phyloP scores from a whole-genome alignment of 2,113 vertebrate species.

The Alaudala cheleensis region DNA sequence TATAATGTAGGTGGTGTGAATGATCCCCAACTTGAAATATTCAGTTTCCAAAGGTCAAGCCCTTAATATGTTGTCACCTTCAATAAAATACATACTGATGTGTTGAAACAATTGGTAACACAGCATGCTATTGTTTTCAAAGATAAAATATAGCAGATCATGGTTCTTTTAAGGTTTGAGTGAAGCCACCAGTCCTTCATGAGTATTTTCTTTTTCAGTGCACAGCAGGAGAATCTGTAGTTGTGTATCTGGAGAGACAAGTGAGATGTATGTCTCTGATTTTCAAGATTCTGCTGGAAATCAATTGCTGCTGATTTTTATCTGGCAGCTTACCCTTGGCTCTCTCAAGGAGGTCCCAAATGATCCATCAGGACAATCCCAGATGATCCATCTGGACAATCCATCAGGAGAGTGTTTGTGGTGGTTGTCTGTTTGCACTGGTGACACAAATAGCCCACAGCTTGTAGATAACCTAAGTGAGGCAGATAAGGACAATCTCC shows the following conservation, averaged over 20 bases:
- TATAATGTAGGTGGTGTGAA: background rate
- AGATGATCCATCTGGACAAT: constrained; percentile 50
- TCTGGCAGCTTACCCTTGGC: constrained; percentile 54
- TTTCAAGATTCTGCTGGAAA: constrained; percentile 54
- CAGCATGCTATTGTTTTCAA: background rate
- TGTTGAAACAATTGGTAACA: background rate
- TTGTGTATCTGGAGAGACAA: background rate
- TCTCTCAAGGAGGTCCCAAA: constrained; percentile 21
- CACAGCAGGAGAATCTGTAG: background rate
- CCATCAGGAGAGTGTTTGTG: constrained; percentile 45
- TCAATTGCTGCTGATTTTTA: constrained; percentile 57
- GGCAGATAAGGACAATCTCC: constrained; percentile 5
- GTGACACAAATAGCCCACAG: constrained; percentile 32
- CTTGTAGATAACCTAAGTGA: constrained; percentile 9
- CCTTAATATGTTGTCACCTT: background rate
- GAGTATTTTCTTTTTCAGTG: constrained; percentile 7
- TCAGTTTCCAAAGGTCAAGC: background rate
- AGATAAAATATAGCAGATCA: background rate
- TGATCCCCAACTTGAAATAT: background rate
- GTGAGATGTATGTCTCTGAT: constrained; percentile 27
- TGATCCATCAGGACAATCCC: constrained; percentile 51
- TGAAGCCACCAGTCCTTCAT: background rate
- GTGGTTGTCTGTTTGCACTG: constrained; percentile 22
- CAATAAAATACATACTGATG: background rate
- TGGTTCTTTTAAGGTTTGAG: background rate